Percentiles rank a stretch among this genome's conserved stretches.
Evolutionary conservation across 2,113 vertebrate species (phyloP).

Genomic region (Varanus salvator): DNA sequence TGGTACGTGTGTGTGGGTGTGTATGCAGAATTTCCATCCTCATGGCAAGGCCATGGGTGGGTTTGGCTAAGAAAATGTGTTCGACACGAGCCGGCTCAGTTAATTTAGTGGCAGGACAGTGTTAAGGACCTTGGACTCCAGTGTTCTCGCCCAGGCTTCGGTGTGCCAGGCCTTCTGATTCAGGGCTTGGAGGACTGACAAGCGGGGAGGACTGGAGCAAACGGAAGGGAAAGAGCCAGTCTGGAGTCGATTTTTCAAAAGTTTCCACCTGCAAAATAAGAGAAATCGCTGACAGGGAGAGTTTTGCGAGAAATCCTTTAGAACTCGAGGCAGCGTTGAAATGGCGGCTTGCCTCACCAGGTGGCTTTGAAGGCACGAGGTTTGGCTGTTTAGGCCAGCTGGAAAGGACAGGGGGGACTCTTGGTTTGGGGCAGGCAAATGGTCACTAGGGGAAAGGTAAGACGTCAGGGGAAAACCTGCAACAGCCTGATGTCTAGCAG

Average conservation of each 20-base stretch:
- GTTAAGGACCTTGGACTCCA: neutral
- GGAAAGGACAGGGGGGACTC: constrained; percentile 29
- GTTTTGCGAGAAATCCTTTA: too few relatives aligned
- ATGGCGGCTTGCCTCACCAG: neutral
- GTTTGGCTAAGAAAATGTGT: neutral
- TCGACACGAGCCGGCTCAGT: too few relatives aligned
- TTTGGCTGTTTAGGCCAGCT: constrained; percentile 4
- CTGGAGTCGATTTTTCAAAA: neutral
- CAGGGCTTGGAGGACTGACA: neutral
- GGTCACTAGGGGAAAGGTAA: neutral
- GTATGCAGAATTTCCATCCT: accelerated
- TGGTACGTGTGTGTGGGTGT: neutral
- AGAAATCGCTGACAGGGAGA: neutral
- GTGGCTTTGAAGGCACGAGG: neutral
- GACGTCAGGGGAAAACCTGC: constrained; percentile 17
- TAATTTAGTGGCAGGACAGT: neutral
- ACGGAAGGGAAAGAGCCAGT: neutral
- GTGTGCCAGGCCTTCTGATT: neutral
- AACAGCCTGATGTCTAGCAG: accelerated
- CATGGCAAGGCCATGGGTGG: neutral
- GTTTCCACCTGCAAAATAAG: neutral
- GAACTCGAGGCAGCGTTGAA: neutral
- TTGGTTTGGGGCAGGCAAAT: constrained; percentile 7
- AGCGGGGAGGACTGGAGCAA: neutral
- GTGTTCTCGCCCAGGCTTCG: too few relatives aligned